A percentile compares a stretch with the other conserved stretches of the same genome.
Evolutionary conservation across 2,113 vertebrate genomes (phyloP).

Genomic region (Triplophysa tibetana): DNA sequence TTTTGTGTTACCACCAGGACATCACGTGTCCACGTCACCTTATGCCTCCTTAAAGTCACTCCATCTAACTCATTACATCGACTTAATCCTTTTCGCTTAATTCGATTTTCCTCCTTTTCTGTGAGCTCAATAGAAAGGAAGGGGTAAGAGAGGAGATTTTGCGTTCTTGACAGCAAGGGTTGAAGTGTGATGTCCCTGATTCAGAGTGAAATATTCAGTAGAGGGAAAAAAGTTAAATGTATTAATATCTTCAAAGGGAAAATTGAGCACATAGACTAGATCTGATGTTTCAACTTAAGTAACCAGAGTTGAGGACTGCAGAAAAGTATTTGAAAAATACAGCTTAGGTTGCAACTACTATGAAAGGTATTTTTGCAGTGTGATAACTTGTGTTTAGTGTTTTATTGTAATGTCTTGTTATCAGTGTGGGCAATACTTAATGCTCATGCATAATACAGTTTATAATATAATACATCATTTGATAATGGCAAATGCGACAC

Average conservation of each 20-base stretch:
- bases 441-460: no score
- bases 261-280: constrained; percentile 37
- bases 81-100: constrained; percentile 66
- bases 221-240: constrained; percentile 45
- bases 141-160: constrained; percentile 27
- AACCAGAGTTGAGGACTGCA: constrained; percentile 6
- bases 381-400: no score
- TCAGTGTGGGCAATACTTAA: no score
- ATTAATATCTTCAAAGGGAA: constrained; percentile 53
- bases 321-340: background rate
- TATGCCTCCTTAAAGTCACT: constrained; percentile 56
- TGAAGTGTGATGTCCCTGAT: background rate
- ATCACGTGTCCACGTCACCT: no score
- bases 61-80: constrained; percentile 59
- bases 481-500: no score
- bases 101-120: constrained; percentile 50
- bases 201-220: constrained; percentile 53
- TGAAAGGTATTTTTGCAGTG: background rate
- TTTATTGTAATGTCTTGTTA: no score
- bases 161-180: constrained; percentile 31
- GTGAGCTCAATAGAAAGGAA: constrained; percentile 54
- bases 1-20: no score
- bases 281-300: background rate
- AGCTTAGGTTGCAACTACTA: background rate
- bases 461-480: no score